These are phyloP conservation scores for Danaus chrysippus DNA, from an alignment of 2,888 invertebrate species.

Conservation along the genomic window DNA sequence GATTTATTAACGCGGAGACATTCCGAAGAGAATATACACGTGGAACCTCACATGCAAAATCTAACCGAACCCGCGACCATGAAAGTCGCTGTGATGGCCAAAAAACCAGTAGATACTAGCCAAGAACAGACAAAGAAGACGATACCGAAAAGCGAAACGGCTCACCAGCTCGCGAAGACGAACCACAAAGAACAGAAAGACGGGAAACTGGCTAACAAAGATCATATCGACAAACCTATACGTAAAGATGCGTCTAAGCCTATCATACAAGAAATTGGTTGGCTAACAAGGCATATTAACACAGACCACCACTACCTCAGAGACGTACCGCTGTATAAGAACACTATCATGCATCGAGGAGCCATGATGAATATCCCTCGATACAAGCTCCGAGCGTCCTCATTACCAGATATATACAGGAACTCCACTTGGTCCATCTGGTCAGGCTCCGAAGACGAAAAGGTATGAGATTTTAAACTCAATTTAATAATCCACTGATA, in stretches of 20 bases:
- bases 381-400: constrained; percentile 89
- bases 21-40: constrained; percentile 78
- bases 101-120: constrained; percentile 33
- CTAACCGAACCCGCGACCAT: constrained; percentile 35
- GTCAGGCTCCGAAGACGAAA: constrained; percentile 80
- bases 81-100: constrained; percentile 35
- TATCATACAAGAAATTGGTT: constrained; percentile 35
- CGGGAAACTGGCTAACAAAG: constrained; percentile 23
- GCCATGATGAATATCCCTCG: constrained; percentile 90
- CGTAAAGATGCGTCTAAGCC: constrained; percentile 25
- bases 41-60: constrained; percentile 37
- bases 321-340: constrained; percentile 84
- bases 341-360: constrained; percentile 90
- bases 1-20: constrained; percentile 79
- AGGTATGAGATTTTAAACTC: constrained; percentile 60
- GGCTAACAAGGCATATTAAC: constrained; percentile 73
- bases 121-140: constrained; percentile 21
- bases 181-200: constrained; percentile 11
- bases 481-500: constrained; percentile 6
- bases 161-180: background rate
- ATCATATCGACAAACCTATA: constrained; percentile 23
- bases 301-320: constrained; percentile 83
- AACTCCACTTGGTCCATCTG: constrained; percentile 89
- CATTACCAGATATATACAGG: constrained; percentile 93
- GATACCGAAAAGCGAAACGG: constrained; percentile 21